These are phyloP conservation scores for Cygnus olor DNA, from an alignment of 2,797 vertebrate genomes.

Conservation along the genomic window DNA sequence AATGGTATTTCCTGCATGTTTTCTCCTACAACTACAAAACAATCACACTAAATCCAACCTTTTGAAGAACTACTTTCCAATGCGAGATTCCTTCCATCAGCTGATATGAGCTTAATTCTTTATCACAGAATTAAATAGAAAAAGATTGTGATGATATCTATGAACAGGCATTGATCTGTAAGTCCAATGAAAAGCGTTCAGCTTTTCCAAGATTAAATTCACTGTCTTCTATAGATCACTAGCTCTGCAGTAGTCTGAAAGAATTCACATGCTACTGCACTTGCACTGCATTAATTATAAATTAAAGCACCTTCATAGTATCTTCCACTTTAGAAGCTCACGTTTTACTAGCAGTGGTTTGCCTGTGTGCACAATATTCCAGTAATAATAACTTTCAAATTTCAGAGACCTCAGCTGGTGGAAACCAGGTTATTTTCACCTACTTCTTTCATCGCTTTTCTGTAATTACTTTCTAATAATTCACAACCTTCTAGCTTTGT, in stretches of 20 bases:
- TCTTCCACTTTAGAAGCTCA: background rate
- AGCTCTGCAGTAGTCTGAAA: background rate
- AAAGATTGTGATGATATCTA: background rate
- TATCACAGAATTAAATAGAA: background rate
- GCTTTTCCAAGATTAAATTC: background rate
- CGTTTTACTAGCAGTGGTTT: background rate
- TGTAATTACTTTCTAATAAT: slow-evolving; percentile 1
- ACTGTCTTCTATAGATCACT: background rate
- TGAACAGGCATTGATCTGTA: background rate
- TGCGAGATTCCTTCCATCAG: background rate
- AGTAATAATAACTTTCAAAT: background rate
- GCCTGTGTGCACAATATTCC: background rate
- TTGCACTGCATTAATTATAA: slow-evolving; percentile 26
- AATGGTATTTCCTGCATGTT: background rate
- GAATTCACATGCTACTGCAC: background rate
- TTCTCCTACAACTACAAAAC: background rate
- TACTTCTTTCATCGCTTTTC: background rate
- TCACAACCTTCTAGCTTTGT: background rate
- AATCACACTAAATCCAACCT: background rate
- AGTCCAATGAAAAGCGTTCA: background rate
- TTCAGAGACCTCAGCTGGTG: background rate
- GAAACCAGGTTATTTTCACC: background rate
- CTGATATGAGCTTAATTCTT: background rate
- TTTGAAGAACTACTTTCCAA: background rate
- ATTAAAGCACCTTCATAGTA: slow-evolving; percentile 9